Conservation (phyloP, 1,140 invertebrate genomes). For the Cydia amplana region DNA sequence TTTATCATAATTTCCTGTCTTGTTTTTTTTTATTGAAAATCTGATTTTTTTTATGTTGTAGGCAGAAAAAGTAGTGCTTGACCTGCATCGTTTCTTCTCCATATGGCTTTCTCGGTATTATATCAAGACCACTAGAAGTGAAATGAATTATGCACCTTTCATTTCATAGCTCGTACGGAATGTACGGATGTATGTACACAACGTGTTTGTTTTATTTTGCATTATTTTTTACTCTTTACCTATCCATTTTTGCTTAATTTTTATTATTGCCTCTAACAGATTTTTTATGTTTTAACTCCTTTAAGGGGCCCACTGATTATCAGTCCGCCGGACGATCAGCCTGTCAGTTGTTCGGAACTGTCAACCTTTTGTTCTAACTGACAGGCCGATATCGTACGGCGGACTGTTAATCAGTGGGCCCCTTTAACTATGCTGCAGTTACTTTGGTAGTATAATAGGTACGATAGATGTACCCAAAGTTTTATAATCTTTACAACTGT, state of each 20-base stretch:
- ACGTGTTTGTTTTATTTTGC: conserved; percentile 58
- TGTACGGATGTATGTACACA: conserved; percentile 68
- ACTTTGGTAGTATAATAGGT: too few species aligned
- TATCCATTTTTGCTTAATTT: conserved; percentile 37
- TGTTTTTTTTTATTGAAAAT: conserved; percentile 52
- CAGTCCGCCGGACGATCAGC: too few species aligned
- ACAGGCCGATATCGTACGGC: too few species aligned
- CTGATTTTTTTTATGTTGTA: conserved; percentile 69
- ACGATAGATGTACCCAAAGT: too few species aligned
- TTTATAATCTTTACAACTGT: too few species aligned
- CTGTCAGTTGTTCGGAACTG: too few species aligned
- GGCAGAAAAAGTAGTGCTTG: conserved; percentile 78
- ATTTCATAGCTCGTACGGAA: conserved; percentile 65
- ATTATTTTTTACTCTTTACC: conserved; percentile 31
- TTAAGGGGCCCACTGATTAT: too few species aligned
- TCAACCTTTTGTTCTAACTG: too few species aligned
- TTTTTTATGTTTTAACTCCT: conserved; percentile 33
- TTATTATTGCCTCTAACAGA: conserved; percentile 33
- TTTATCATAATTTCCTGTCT: conserved; percentile 40
- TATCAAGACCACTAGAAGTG: conserved; percentile 64
- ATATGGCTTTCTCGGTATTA: conserved; percentile 76
- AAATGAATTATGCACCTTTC: conserved; percentile 65
- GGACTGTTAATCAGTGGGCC: too few species aligned
- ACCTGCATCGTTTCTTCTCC: conserved; percentile 76
- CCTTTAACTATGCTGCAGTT: too few species aligned